These are phyloP conservation scores for Pantherophis guttatus DNA, from an alignment of 2,113 vertebrate species.

Conservation along the genomic window DNA sequence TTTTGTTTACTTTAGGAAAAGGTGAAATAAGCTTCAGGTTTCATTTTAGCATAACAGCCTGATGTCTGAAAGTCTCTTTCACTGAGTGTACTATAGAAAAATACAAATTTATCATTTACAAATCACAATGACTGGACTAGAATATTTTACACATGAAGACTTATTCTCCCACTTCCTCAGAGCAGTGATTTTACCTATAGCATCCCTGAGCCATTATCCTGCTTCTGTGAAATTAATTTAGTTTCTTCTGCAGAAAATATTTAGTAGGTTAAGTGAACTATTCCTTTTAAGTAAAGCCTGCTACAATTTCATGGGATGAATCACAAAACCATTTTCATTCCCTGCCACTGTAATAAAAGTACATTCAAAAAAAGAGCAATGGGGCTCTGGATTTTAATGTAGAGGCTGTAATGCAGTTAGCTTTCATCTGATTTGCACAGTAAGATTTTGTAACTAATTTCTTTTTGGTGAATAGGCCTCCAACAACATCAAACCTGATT, in stretches of 20 bases:
- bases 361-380: constrained; percentile 14
- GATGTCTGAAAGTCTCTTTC: neutral
- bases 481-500: constrained; percentile 46
- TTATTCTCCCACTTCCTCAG: neutral
- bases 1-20: neutral
- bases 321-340: constrained; percentile 19
- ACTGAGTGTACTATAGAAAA: neutral
- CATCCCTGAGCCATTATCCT: neutral
- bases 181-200: neutral
- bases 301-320: constrained; percentile 6
- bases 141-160: neutral
- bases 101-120: neutral
- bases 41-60: neutral
- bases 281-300: constrained; percentile 12
- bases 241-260: neutral
- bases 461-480: constrained; percentile 30
- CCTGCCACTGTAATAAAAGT: constrained; percentile 23
- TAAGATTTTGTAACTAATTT: constrained; percentile 42
- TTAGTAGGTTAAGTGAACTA: constrained; percentile 5
- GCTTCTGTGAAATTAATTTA: neutral
- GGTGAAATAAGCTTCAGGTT: neutral
- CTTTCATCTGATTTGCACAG: constrained; percentile 6
- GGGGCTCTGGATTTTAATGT: constrained; percentile 14
- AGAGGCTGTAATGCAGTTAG: constrained; percentile 11
- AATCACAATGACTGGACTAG: neutral